Percentiles rank a stretch among this genome's conserved stretches.
These are phyloP conservation scores for Malurus elegans DNA, from an alignment of 2,113 vertebrate species.

Conservation along the genomic window DNA sequence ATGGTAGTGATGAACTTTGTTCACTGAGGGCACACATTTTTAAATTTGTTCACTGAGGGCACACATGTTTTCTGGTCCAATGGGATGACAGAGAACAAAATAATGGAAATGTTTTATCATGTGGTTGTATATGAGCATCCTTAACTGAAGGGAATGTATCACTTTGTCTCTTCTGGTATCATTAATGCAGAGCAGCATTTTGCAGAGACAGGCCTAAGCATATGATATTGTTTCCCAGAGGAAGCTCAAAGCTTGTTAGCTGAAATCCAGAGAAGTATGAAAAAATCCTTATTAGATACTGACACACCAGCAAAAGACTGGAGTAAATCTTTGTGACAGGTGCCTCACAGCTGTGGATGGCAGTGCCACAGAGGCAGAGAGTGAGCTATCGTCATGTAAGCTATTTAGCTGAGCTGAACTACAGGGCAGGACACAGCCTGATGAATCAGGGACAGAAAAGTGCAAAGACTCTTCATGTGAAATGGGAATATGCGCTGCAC, in stretches of 20 bases:
- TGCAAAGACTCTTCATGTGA: conserved; percentile 8
- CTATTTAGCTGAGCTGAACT: neutral
- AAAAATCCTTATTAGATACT: neutral
- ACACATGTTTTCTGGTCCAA: neutral
- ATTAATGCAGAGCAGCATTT: neutral
- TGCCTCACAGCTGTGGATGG: neutral
- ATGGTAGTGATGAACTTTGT: neutral
- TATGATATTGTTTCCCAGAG: neutral
- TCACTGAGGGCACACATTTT: neutral
- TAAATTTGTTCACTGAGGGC: neutral
- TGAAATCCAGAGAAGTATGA: neutral
- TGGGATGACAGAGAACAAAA: neutral
- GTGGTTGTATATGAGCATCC: neutral
- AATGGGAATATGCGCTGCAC: neutral
- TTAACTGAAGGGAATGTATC: neutral
- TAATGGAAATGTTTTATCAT: neutral
- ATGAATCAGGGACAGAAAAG: neutral
- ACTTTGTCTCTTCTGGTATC: neutral
- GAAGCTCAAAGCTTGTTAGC: neutral
- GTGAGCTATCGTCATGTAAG: neutral
- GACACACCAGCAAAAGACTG: neutral
- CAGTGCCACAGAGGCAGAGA: neutral
- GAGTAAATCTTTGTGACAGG: neutral
- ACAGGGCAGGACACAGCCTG: neutral
- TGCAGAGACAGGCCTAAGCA: neutral